Conservation (phyloP, 2,113 vertebrate genomes). For the Labeo catla region DNA sequence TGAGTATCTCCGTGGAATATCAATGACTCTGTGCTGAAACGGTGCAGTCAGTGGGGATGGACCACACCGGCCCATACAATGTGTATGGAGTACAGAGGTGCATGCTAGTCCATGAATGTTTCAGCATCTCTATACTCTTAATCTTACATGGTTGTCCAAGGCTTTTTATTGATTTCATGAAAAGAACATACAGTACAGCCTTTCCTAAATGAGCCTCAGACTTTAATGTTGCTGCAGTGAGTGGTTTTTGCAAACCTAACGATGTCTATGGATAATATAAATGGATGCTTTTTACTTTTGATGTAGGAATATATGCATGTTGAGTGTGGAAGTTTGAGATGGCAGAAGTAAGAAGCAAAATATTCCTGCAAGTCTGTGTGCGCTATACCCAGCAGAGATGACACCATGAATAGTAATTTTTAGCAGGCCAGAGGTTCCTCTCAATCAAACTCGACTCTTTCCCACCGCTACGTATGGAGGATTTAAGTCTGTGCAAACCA, state of each 20-base stretch:
- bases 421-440: slow-evolving; percentile 43
- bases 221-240: neutral
- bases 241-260: neutral
- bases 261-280: neutral
- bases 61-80: slow-evolving; percentile 1
- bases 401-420: slow-evolving; percentile 53
- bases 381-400: slow-evolving; percentile 44
- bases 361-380: slow-evolving; percentile 19
- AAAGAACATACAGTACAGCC: neutral
- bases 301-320: neutral
- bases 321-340: neutral
- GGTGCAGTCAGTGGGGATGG: slow-evolving; percentile 39
- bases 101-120: neutral
- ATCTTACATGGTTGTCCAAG: neutral
- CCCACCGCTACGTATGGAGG: neutral
- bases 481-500: slow-evolving; percentile 16
- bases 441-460: slow-evolving; percentile 47
- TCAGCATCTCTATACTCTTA: neutral
- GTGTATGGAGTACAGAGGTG: slow-evolving; percentile 5
- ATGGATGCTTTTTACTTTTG: neutral
- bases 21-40: slow-evolving; percentile 66
- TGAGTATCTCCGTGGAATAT: slow-evolving; percentile 71
- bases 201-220: neutral
- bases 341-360: neutral
- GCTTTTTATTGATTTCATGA: neutral